Evolutionary conservation across 2,797 vertebrate species (phyloP).

Genomic region (Numenius phaeopus): DNA sequence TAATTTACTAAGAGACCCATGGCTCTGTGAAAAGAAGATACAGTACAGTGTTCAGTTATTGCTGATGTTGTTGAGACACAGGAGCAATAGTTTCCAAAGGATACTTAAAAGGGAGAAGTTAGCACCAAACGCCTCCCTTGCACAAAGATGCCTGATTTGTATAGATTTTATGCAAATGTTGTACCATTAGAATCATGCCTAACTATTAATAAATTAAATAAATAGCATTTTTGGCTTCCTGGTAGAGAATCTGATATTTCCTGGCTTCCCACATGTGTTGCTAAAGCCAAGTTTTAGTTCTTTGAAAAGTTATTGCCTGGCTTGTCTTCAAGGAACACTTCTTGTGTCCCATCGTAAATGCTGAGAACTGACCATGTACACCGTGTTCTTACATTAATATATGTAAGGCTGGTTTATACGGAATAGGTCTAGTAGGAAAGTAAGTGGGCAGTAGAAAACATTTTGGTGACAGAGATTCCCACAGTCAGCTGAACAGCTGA

Average conservation of each 20-base stretch:
- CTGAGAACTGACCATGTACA: slow-evolving; percentile 20
- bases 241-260: slow-evolving; percentile 36
- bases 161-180: not conserved
- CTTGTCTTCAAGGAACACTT: slow-evolving; percentile 53
- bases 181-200: slow-evolving; percentile 27
- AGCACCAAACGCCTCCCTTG: not conserved
- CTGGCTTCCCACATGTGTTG: slow-evolving; percentile 33
- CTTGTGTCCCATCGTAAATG: slow-evolving; percentile 33
- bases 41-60: not conserved
- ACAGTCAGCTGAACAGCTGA: not conserved
- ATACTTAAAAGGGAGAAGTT: not conserved
- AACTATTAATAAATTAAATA: slow-evolving; percentile 58
- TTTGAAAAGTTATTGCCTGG: slow-evolving; percentile 59
- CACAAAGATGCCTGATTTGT: slow-evolving; percentile 23
- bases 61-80: not conserved
- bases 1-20: not conserved
- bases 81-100: slow-evolving; percentile 22
- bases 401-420: not conserved
- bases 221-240: slow-evolving; percentile 54
- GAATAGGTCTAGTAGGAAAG: not conserved
- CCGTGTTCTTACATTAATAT: not conserved
- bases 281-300: slow-evolving; percentile 56
- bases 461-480: not conserved
- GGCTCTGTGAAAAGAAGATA: not conserved
- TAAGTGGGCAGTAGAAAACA: not conserved